Evolutionary conservation across 1,140 invertebrate species (phyloP).

Genomic region (Papilio polyxenes): DNA sequence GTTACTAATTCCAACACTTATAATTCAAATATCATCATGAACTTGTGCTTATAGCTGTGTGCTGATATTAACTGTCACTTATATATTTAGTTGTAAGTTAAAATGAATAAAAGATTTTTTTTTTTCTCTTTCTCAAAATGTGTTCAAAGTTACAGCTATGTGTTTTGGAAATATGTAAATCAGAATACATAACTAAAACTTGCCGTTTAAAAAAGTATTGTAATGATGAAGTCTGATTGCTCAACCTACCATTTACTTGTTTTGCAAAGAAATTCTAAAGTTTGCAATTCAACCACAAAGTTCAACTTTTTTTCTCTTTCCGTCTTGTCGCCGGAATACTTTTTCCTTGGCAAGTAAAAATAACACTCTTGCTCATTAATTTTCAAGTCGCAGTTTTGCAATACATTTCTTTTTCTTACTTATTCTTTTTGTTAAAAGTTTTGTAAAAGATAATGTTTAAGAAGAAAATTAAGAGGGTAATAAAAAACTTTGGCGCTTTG

Average conservation of each 20-base stretch:
- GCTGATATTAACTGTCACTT: no score
- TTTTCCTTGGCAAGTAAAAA: constrained; percentile 35
- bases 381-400: constrained; percentile 29
- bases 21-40: no score
- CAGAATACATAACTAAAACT: neutral
- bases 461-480: constrained; percentile 18
- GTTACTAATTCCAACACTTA: neutral
- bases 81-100: no score
- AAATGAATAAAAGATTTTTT: no score
- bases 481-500: constrained; percentile 3
- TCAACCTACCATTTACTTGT: constrained; percentile 36
- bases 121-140: no score
- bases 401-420: constrained; percentile 17
- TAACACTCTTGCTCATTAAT: constrained; percentile 37
- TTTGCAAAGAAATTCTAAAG: constrained; percentile 39
- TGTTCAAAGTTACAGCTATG: neutral
- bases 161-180: constrained; percentile 1
- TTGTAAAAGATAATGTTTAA: constrained; percentile 19
- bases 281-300: constrained; percentile 34
- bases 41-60: no score
- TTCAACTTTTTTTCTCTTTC: constrained; percentile 33
- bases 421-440: constrained; percentile 11
- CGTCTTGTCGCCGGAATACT: constrained; percentile 36
- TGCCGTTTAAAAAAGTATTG: constrained; percentile 22
- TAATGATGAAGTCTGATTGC: constrained; percentile 38